A percentile compares a stretch with the other conserved stretches of the same genome.
Evolutionary conservation across 2,888 invertebrate genomes (phyloP).

Genomic region (Cryptocephalus primarius): DNA sequence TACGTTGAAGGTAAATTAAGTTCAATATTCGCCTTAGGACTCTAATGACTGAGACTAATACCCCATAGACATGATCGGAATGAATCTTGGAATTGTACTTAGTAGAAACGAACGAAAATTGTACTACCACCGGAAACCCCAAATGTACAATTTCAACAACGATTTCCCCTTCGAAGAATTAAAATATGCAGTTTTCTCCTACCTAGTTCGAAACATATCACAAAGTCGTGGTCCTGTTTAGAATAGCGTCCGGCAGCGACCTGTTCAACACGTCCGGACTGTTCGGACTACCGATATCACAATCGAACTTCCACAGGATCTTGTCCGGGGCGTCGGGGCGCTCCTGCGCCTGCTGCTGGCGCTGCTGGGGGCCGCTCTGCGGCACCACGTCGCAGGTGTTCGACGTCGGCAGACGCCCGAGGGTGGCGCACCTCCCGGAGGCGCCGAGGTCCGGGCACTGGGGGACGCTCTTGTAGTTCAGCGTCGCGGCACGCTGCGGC

Average conservation of each 20-base stretch:
- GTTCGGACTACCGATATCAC: conserved; percentile 34
- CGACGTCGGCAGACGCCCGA: conserved; percentile 7
- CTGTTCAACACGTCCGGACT: conserved; percentile 36
- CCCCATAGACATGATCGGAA: too few relatives aligned
- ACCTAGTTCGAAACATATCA: conserved; percentile 23
- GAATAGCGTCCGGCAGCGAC: conserved; percentile 29
- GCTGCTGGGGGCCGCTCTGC: conserved; percentile 30
- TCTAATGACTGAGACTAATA: too few relatives aligned
- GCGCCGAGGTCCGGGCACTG: conserved; percentile 23
- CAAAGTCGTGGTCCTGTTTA: conserved; percentile 37
- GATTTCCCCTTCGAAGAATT: too few relatives aligned
- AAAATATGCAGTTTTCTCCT: background rate
- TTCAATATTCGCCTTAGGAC: too few relatives aligned
- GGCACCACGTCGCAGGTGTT: conserved; percentile 73
- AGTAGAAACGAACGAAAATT: too few relatives aligned
- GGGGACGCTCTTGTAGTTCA: conserved; percentile 28
- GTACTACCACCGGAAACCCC: too few relatives aligned
- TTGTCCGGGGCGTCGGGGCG: conserved; percentile 37
- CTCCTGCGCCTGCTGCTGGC: background rate
- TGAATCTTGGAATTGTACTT: too few relatives aligned
- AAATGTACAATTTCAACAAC: too few relatives aligned
- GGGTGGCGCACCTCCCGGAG: conserved; percentile 8
- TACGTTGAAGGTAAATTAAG: too few relatives aligned
- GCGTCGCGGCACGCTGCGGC: conserved; percentile 26
- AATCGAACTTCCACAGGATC: conserved; percentile 38